These are phyloP conservation scores for Melinaea marsaeus DNA, from an alignment of 2,888 invertebrate species.

Conservation along the genomic window DNA sequence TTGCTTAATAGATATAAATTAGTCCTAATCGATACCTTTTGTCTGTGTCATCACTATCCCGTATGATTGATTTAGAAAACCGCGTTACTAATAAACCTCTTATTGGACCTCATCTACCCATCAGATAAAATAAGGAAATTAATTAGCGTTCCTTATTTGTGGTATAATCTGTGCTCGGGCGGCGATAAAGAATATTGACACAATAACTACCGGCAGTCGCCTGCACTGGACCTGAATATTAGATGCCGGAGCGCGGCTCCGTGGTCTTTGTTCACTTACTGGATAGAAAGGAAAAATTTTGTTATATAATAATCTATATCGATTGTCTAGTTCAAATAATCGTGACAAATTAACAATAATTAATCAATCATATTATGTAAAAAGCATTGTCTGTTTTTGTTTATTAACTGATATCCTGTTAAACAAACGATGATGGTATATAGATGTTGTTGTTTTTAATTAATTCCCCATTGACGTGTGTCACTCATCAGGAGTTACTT, in stretches of 20 bases:
- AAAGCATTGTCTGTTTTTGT: neutral
- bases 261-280: constrained; percentile 14
- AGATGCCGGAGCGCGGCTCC: constrained; percentile 34
- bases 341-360: too few species aligned
- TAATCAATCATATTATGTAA: too few species aligned
- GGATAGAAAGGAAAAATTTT: neutral
- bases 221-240: constrained; percentile 52
- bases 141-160: constrained; percentile 12
- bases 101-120: neutral
- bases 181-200: constrained; percentile 57
- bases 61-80: neutral
- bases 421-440: too few species aligned
- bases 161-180: constrained; percentile 25
- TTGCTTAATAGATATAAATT: too few species aligned
- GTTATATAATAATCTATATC: too few species aligned
- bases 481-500: too few species aligned
- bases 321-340: too few species aligned
- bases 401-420: neutral
- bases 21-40: too few species aligned
- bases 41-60: too few species aligned
- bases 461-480: too few species aligned
- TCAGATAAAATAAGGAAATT: neutral
- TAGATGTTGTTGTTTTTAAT: too few species aligned
- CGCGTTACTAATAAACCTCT: neutral
- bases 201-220: constrained; percentile 48